Base-by-base conservation (phyloP, 2,113 vertebrate genomes). In the Psephotus haematonotus region DNA sequence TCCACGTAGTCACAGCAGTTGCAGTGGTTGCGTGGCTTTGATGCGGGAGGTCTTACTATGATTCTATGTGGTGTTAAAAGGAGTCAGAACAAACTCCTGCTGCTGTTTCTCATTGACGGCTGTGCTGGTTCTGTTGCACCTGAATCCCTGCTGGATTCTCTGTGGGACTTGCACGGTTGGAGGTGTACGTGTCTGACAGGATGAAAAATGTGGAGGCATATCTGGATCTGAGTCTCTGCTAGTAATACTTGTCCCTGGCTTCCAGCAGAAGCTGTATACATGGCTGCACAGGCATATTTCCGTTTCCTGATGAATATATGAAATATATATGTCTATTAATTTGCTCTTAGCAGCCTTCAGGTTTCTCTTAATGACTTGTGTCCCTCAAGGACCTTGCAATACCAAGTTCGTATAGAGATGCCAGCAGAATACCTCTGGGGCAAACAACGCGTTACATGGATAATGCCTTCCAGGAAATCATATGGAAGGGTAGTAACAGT, bases 281-380 rank as follows among this genome's bases (percentile, higher is more conserved):
- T 80, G 63, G 59, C 80, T 91, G 46, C 69, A 69, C 71, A 92
- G 50, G 65, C 65, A 5, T 25, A 77, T 68, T 91, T 69, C 57
- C 19, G 8, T 75, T 91, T 53, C 82, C 82, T 71, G 57, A 76
- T 93, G 75, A 88, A 92, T 23, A 37, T 39, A 80, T 90, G 39
- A 93, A 93, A 71, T 87, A 91, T 64, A 78, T 74, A 75, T 74
- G 27, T 16, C 65, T 75, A 5, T 75, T 91, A 90, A 96, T 88
- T 90, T 77, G 24, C 39, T 90, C 63, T 49, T 91, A 71, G 49
- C 47, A 82, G 60, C 70, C 82, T 84, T 90, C 81, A 75, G 79
- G 84, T 93, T 85, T 49, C 62, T 17, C 9, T 81, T 86, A 93
- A 91, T 71, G 68, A 85, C 75, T 80, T 20, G 35, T 63, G 52